Evolutionary conservation across 2,113 vertebrate species (phyloP), one percentile per base, ranked within the genome.

Genomic region (Gobio gobio): DNA sequence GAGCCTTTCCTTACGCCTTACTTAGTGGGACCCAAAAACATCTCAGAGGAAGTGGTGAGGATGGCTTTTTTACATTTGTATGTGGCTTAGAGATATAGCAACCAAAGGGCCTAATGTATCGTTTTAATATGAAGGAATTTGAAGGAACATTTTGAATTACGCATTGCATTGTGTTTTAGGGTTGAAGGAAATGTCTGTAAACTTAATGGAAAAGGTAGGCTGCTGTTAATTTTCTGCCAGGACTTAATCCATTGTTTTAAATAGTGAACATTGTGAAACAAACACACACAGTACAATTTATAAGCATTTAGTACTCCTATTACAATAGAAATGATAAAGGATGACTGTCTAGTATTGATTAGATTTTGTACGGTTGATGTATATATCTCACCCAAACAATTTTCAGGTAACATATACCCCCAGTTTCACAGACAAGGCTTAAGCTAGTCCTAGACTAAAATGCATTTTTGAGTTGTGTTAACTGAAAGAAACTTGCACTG

Each of bases 1-100:
- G 94, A 95, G 79, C 94, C 94, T 12, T 95, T 94, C 68, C 88
- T 94, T 9, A 93, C 92, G 22, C 93, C 94, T 9, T 95, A 95
- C 82, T 83, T 95, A 20, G 92, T 94, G 84, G 94, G 93, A 81
- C 92, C 93, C 85, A 94, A 94, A 89, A 95, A 95, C 89, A 92
- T 95, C 72, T 94, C 94, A 5, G 92, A 87, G 87, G 91, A 92
- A 87, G 91, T 91, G 91, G 93, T 94, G 91, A 91, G 91, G 61
- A 56, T 61, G 36, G 10, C 3, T 51, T 51, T 66, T 29, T 63
- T n/a, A 7, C 8, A 29, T 36, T 76, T 75, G 5, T 10, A 22
- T 2, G 10, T 29, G 9, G 49, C 49, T 24, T 14, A 58, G 29
- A 72, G 7, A 12, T 8, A 73, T 45, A 6, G 4, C 40, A 72